Evolutionary conservation across 1,140 invertebrate species (phyloP).

Genomic region (Camponotus vicinus): DNA sequence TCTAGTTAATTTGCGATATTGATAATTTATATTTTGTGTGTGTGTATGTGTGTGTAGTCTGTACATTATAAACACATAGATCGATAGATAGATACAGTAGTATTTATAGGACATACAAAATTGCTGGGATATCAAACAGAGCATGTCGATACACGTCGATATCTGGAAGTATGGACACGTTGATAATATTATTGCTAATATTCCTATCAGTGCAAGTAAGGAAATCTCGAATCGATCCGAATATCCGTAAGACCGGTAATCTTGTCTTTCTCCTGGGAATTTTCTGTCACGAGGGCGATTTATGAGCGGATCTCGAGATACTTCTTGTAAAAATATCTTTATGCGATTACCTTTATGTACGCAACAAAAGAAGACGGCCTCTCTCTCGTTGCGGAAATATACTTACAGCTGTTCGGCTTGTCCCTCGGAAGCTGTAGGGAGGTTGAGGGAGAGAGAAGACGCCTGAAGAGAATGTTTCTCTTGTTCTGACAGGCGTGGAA

Average conservation of each 20-base stretch:
- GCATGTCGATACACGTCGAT: background rate
- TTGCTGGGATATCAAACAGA: background rate
- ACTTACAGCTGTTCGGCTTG: conserved; percentile 56
- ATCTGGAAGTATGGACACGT: background rate
- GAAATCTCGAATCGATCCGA: background rate
- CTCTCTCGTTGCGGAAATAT: conserved; percentile 27
- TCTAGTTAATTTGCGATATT: background rate
- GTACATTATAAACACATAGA: background rate
- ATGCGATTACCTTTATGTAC: conserved; percentile 29
- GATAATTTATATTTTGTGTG: background rate
- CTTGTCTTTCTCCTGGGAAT: conserved; percentile 11
- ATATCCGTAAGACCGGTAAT: background rate
- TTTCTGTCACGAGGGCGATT: conserved; percentile 1
- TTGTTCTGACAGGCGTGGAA: conserved; percentile 62
- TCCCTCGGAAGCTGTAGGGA: conserved; percentile 5
- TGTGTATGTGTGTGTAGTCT: background rate
- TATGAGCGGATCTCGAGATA: conserved; percentile 3
- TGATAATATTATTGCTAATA: background rate
- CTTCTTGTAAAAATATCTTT: conserved; percentile 36
- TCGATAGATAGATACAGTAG: background rate
- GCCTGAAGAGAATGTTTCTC: conserved; percentile 51
- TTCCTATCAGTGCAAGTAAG: background rate
- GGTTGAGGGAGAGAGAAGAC: background rate
- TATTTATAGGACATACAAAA: background rate
- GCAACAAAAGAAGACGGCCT: background rate